Conservation (phyloP, 2,888 invertebrate genomes). For the Suillia variegata region DNA sequence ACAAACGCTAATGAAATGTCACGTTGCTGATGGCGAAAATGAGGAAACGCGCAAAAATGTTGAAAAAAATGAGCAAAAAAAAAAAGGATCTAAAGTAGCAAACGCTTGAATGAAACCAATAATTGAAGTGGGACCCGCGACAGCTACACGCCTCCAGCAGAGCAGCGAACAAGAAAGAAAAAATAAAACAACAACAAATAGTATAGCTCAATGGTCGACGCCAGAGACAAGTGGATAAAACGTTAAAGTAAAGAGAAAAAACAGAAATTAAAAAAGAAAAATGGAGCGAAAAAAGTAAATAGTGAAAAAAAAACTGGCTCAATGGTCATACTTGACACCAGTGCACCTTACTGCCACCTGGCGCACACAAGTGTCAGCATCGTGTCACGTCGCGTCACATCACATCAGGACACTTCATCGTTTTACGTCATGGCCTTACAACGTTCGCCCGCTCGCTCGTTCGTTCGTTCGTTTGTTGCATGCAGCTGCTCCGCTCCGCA, state of each 20-base stretch:
- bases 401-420: neutral
- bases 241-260: neutral
- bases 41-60: neutral
- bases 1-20: neutral
- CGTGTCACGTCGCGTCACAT: neutral
- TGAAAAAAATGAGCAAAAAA: constrained; percentile 5
- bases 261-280: neutral
- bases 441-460: no score
- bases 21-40: constrained; percentile 30
- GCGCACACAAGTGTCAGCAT: constrained; percentile 1
- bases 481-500: no score
- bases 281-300: neutral
- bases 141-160: neutral
- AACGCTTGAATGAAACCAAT: constrained; percentile 5
- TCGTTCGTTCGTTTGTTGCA: neutral
- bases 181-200: no score
- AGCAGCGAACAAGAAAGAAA: neutral
- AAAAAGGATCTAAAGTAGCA: neutral
- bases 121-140: neutral
- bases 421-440: neutral
- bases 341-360: neutral
- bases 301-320: no score
- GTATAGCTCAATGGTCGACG: no score
- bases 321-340: neutral
- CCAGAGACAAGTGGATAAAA: neutral